Evolutionary conservation across 2,113 vertebrate species (phyloP), one percentile per base, ranked within the genome.

Genomic region (Isurus oxyrinchus): DNA sequence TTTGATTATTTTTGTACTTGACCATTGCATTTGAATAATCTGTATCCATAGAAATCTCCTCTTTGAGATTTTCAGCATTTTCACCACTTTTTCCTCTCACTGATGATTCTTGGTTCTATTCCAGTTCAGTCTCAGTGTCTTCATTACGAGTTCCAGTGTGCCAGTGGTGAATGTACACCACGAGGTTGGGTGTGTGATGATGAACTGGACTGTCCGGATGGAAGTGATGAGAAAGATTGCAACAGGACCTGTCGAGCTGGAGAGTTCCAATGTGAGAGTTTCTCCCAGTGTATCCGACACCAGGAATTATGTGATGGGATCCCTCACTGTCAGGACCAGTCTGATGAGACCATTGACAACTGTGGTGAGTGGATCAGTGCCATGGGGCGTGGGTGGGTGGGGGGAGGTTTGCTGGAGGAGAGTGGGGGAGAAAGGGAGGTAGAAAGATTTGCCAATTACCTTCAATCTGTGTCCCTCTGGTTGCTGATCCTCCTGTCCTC

Each of bases 151-250:
- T 98, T 99, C 3, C 95, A 44, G 14, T 99, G 99, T 66, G 67
- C 96, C n/a, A 97, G 97, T 0, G 97, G 98, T 0, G 98, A 98
- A 96, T 99, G 99, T 95, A 97, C 97, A 5, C 99, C 99, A 0
- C 97, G 97, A 96, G 98, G 98, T 4, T 99, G 99, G 99, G 98
- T 96, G 13, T 99, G 99, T 8, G 99, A 99, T 0, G 97, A 97
- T 0, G 98, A 99, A 97, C 98, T 98, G 0, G 99, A 99, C 97
- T 99, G 98, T 96, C 19, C 96, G 2, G 98, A 99, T 0, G 98
- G 97, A 10, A 98, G 98, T 1, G 99, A 99, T 2, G 98, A 99
- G 97, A 96, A 96, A 4, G 96, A 96, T 40, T 97, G 96, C 53
- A 40, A 97, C 0, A 96, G 97, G 13, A 69, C 66, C 5, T 99